Percentiles rank a stretch among this genome's conserved stretches.
Conservation (phyloP, 2,113 vertebrate genomes). For the Gorsachius goisagi region DNA sequence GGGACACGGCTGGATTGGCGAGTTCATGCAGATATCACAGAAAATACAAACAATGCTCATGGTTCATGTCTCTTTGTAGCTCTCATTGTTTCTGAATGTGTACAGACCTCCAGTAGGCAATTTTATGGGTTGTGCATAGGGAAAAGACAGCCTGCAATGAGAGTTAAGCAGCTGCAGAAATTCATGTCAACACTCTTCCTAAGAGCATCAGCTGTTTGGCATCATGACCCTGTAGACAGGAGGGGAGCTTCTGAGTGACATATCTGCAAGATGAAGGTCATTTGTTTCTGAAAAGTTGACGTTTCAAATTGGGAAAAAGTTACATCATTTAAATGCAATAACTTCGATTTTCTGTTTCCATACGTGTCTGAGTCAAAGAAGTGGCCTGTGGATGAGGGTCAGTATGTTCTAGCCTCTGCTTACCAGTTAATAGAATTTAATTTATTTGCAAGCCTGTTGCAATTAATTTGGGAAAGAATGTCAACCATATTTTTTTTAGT, state of each 20-base stretch:
- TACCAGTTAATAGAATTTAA: not conserved
- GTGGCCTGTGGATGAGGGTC: not conserved
- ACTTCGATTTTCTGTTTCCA: not conserved
- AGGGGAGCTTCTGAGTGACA: not conserved
- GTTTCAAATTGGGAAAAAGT: not conserved
- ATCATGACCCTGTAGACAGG: not conserved
- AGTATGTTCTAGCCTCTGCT: not conserved
- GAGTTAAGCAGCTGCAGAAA: not conserved
- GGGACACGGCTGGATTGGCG: not conserved
- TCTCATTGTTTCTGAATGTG: constrained; percentile 1
- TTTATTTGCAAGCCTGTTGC: not conserved
- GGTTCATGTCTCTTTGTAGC: not conserved
- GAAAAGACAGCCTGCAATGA: not conserved
- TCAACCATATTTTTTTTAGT: not conserved
- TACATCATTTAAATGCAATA: not conserved
- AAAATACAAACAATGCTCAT: not conserved
- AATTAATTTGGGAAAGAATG: not conserved
- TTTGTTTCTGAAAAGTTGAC: not conserved
- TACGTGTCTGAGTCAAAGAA: not conserved
- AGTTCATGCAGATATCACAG: not conserved
- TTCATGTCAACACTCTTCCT: not conserved
- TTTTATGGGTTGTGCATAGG: not conserved
- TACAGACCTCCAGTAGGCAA: not conserved
- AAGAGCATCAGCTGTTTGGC: not conserved
- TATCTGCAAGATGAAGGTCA: not conserved